These are phyloP conservation scores for Clarias laeviceps DNA, from an alignment of 2,797 vertebrate species.

Conservation along the genomic window DNA sequence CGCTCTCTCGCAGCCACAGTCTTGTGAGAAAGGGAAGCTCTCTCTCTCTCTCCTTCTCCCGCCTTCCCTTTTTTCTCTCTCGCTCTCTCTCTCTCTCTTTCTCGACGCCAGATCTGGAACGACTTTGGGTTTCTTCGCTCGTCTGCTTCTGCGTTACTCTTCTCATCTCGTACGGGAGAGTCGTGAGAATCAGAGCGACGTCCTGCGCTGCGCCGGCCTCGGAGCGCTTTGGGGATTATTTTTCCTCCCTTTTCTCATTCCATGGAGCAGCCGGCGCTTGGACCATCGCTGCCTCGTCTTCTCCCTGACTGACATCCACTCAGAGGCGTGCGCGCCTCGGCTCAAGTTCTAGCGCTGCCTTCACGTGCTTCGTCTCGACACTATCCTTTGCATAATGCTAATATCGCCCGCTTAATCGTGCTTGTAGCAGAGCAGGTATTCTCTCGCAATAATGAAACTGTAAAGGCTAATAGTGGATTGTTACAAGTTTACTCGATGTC, in stretches of 20 bases:
- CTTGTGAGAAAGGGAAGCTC: slow-evolving; percentile 8
- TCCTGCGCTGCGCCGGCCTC: background rate
- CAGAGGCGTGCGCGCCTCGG: background rate
- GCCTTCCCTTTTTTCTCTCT: background rate
- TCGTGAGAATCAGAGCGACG: background rate
- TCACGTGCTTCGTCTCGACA: background rate
- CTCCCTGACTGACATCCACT: background rate
- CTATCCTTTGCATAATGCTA: background rate
- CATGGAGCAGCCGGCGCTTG: background rate
- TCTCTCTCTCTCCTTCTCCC: background rate
- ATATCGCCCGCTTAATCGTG: background rate
- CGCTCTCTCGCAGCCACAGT: background rate
- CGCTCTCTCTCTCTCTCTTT: background rate
- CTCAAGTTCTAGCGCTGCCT: background rate
- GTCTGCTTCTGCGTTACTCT: background rate
- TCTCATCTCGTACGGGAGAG: background rate
- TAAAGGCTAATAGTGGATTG: background rate
- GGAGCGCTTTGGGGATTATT: background rate
- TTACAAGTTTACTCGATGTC: background rate
- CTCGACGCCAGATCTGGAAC: slow-evolving; percentile 6
- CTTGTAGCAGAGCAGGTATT: background rate
- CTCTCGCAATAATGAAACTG: background rate
- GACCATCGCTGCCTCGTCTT: background rate
- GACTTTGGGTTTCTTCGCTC: background rate
- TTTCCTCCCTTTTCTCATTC: background rate